Evolutionary conservation across 1,140 invertebrate species (phyloP).

Genomic region (Aphaenogaster rudis): DNA sequence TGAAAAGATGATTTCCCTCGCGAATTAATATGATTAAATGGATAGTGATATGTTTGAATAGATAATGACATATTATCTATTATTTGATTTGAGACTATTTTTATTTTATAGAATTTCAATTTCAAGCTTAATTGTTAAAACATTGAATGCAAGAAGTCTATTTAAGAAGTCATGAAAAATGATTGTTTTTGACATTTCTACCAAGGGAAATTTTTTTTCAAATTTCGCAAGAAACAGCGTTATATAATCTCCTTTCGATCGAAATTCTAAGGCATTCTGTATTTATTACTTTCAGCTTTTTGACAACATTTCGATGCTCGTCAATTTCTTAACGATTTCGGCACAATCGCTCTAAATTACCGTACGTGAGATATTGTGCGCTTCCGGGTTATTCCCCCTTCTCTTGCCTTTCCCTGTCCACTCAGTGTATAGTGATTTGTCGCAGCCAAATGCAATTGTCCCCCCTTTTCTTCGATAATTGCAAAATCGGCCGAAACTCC

Average conservation of each 20-base stretch:
- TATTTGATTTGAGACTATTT: not conserved
- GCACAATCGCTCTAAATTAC: constrained; percentile 63
- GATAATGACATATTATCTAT: not conserved
- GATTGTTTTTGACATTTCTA: constrained; percentile 1
- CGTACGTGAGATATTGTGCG: constrained; percentile 69
- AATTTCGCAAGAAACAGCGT: not conserved
- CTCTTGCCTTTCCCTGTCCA: constrained; percentile 45
- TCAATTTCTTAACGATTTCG: constrained; percentile 65
- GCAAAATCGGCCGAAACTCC: constrained; percentile 72
- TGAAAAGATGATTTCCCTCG: not conserved
- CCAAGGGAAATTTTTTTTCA: constrained; percentile 7
- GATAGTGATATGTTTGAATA: not conserved
- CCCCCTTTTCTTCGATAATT: constrained; percentile 76
- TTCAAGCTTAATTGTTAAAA: not conserved
- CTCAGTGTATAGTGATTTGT: constrained; percentile 70
- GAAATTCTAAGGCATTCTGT: not conserved
- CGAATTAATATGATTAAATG: not conserved
- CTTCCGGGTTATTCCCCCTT: constrained; percentile 69
- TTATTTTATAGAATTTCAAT: not conserved
- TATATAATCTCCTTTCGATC: not conserved
- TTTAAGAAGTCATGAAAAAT: constrained; percentile 18
- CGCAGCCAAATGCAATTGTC: constrained; percentile 77
- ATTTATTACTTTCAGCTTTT: constrained; percentile 26
- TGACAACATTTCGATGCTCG: constrained; percentile 38
- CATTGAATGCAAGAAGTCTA: not conserved